A percentile compares a stretch with the other conserved stretches of the same genome.
Evolutionary conservation across 2,797 vertebrate genomes (phyloP).

Genomic region (Pantherophis alleghaniensis): DNA sequence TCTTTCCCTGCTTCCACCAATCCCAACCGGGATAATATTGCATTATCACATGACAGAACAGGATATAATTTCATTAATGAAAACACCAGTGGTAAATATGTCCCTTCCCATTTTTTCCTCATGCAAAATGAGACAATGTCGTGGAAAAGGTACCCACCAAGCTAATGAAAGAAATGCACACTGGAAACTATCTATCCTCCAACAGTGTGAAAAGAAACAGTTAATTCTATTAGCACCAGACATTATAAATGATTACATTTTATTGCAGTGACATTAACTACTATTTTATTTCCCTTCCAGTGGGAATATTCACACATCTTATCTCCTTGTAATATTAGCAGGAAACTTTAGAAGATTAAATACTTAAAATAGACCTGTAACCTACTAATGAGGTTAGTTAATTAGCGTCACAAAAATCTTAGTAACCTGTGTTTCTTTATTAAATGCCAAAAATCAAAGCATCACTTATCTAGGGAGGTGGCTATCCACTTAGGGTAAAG

Average conservation of each 20-base stretch:
- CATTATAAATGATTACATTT: slow-evolving; percentile 33
- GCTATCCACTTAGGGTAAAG: background rate
- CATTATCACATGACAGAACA: background rate
- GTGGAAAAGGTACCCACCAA: background rate
- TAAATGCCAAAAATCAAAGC: background rate
- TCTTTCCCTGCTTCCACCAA: background rate
- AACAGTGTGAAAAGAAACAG: background rate
- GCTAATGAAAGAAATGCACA: background rate
- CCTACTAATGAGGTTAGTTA: background rate
- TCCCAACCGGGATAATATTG: background rate
- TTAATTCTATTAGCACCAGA: slow-evolving; percentile 30
- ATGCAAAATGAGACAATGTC: background rate
- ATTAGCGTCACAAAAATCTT: background rate
- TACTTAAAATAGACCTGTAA: background rate
- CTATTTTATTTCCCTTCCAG: slow-evolving; percentile 27
- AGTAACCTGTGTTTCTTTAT: background rate
- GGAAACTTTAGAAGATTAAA: slow-evolving; percentile 30
- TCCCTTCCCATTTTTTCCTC: background rate
- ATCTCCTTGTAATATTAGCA: background rate
- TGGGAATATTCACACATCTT: slow-evolving; percentile 15
- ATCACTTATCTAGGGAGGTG: background rate
- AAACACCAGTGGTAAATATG: background rate
- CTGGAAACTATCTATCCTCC: slow-evolving; percentile 28
- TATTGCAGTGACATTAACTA: slow-evolving; percentile 30
- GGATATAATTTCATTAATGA: background rate